Evolutionary conservation across 2,888 invertebrate species (phyloP).

Genomic region (Ormyrus nitidulus): DNA sequence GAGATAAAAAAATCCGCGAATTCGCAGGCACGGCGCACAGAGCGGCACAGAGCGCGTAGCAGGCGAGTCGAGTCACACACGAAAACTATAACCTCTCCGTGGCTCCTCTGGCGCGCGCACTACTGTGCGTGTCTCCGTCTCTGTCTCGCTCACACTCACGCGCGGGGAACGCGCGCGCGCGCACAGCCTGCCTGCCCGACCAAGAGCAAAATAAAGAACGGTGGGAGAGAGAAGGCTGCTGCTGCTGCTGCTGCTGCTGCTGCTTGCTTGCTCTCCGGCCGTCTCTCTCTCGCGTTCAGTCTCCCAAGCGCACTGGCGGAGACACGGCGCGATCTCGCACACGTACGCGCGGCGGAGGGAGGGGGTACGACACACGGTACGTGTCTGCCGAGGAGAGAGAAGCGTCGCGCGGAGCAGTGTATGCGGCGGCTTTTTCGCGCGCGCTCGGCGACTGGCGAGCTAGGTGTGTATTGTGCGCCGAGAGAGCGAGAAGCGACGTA

Average conservation of each 20-base stretch:
- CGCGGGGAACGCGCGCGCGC: no score
- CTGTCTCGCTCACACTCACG: background rate
- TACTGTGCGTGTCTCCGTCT: constrained; percentile 1
- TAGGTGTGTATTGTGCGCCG: background rate
- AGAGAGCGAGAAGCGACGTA: no score
- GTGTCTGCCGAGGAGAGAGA: background rate
- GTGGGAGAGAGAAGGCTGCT: background rate
- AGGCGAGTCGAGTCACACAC: background rate
- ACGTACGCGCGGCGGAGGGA: background rate
- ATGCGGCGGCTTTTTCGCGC: constrained; percentile 30
- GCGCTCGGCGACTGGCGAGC: background rate
- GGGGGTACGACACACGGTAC: background rate
- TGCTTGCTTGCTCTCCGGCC: background rate
- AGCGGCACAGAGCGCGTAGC: no score
- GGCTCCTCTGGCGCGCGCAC: constrained; percentile 19
- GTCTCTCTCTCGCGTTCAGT: background rate
- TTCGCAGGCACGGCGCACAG: background rate
- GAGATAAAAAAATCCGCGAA: background rate
- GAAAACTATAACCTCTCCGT: constrained; percentile 23
- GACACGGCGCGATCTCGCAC: background rate
- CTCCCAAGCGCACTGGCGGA: background rate
- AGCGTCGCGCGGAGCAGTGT: background rate
- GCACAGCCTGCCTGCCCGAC: no score
- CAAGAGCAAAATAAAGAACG: no score
- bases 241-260: background rate